Evolutionary conservation across 2,113 vertebrate genomes (phyloP).

Genomic region (Chrysemys picta): DNA sequence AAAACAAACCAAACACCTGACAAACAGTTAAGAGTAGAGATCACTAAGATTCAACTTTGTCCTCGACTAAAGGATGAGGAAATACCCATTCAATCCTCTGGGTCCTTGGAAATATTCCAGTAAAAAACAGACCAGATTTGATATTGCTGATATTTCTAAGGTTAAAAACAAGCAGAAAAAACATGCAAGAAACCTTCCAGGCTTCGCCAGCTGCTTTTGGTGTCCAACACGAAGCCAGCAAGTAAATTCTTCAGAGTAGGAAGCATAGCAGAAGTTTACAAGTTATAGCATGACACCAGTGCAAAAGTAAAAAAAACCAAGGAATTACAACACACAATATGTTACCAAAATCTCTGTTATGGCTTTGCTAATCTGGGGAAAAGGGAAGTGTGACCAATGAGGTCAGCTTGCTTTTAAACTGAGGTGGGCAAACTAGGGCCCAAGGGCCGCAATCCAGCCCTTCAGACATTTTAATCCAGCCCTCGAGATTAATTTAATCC

Average conservation of each 20-base stretch:
- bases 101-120: background rate
- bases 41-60: background rate
- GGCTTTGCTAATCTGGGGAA: background rate
- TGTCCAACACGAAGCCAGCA: background rate
- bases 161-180: background rate
- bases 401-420: rapidly evolving
- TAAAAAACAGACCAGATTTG: background rate
- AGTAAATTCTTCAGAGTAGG: background rate
- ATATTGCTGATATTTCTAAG: background rate
- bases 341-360: background rate
- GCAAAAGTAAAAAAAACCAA: background rate
- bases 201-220: background rate
- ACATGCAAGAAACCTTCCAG: background rate
- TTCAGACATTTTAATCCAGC: too few relatives aligned
- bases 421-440: too few relatives aligned
- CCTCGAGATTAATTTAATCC: too few relatives aligned
- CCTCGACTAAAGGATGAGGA: background rate
- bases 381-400: background rate
- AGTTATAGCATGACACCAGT: background rate
- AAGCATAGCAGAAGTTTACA: background rate
- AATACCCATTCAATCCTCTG: background rate
- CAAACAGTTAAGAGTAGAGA: background rate
- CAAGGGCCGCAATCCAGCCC: too few relatives aligned
- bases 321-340: background rate
- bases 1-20: background rate